A percentile compares a stretch with the other conserved stretches of the same genome.
phyloP scores from a whole-genome alignment of 2,113 vertebrate species.

The Chroicocephalus ridibundus region DNA sequence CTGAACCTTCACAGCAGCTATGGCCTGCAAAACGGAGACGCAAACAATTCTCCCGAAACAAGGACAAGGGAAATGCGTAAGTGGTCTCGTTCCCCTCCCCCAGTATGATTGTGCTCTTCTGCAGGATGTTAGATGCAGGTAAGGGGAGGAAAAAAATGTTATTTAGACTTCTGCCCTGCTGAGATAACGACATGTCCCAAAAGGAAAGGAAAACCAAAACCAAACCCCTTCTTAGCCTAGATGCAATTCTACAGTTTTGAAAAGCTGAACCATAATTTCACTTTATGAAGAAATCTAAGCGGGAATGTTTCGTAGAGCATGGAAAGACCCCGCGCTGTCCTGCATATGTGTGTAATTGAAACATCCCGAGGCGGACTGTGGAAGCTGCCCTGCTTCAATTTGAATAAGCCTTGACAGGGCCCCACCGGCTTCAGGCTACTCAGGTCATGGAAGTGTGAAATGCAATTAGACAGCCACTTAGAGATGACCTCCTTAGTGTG shows the following conservation, averaged over 20 bases:
- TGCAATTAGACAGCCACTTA: slow-evolving; percentile 39
- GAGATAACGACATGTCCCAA: not conserved
- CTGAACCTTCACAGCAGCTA: not conserved
- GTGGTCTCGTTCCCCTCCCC: not conserved
- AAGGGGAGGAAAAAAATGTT: not conserved
- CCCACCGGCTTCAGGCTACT: not conserved
- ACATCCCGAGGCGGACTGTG: not conserved
- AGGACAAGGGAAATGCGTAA: not conserved
- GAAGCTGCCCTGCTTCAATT: not conserved
- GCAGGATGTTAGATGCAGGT: not conserved
- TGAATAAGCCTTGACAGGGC: not conserved
- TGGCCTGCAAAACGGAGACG: not conserved
- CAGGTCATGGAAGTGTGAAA: slow-evolving; percentile 2
- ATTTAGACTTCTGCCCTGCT: not conserved
- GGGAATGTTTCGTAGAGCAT: not conserved
- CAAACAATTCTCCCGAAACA: not conserved
- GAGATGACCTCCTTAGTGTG: not conserved
- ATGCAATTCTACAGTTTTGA: not conserved
- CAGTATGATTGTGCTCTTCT: not conserved
- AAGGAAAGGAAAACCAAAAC: not conserved
- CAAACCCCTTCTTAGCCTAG: not conserved
- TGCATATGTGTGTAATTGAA: not conserved
- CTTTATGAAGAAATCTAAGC: not conserved
- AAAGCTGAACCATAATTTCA: not conserved
- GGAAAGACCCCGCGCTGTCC: not conserved